phyloP scores from a whole-genome alignment of 1,140 invertebrate species.

The Adoxophyes honmai region DNA sequence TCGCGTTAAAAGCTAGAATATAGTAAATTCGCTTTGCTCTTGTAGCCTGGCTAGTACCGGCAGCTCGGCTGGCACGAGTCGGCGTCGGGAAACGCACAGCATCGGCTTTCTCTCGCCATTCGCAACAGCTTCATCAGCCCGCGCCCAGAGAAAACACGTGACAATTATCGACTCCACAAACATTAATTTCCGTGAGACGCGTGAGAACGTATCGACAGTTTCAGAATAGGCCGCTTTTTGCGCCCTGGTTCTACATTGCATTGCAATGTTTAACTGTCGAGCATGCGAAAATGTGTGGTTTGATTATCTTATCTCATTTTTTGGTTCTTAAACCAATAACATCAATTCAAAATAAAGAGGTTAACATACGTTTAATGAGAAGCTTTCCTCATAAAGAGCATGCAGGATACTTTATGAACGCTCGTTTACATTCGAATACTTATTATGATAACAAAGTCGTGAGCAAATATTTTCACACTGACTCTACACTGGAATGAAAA shows the following conservation, averaged over 20 bases:
- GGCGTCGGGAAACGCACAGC: constrained; percentile 48
- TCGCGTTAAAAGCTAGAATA: too few species aligned
- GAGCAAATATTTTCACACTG: not conserved
- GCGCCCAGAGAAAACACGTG: constrained; percentile 53
- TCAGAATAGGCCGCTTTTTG: not conserved
- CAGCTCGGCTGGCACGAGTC: not conserved
- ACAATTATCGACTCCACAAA: constrained; percentile 45
- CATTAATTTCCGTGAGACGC: not conserved
- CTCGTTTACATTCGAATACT: not conserved
- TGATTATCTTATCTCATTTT: too few species aligned
- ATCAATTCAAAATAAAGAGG: too few species aligned
- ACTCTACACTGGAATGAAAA: not conserved
- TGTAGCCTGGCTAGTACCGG: constrained; percentile 20
- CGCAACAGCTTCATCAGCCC: constrained; percentile 47
- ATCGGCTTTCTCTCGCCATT: constrained; percentile 54
- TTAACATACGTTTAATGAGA: too few species aligned
- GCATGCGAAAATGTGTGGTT: too few species aligned
- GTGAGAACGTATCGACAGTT: constrained; percentile 5
- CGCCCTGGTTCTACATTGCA: too few species aligned
- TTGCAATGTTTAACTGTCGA: too few species aligned
- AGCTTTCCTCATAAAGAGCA: too few species aligned
- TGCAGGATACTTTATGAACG: too few species aligned
- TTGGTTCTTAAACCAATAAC: too few species aligned
- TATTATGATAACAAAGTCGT: not conserved
- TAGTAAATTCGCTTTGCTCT: constrained; percentile 8